Evolutionary conservation across 2,888 invertebrate species (phyloP), one percentile per base, ranked within the genome.

Genomic region (Apotomis capreana): DNA sequence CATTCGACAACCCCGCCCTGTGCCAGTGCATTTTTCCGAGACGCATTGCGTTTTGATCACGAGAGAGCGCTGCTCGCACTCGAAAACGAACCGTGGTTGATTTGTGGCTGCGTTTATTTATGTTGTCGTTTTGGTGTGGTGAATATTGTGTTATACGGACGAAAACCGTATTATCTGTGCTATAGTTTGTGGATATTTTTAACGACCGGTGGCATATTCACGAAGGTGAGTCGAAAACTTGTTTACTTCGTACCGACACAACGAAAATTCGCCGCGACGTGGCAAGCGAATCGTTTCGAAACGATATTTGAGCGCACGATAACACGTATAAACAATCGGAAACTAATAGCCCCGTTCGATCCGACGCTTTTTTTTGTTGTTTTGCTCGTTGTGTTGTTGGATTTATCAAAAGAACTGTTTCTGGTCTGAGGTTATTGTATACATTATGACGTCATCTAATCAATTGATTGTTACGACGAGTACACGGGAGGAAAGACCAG

Each of bases 51-150:
- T 88, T 89, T 88, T 85, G 86, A 89, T 87, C 84, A 86, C 88
- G 87, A 89, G 86, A 84, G 71, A 89, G 86, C 83, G 84, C 83
- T 85, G 81, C 80, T 84, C 82, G 84, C 85, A 84, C 80, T 84
- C 82, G 84, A 86, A 84, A 85, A 80, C 85, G 78, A 84, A 83
- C 81, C 78, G 81, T 79, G 78, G 78, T 83, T 83, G 84, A 81
- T 83, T 84, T 83, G 84, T 86, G 87, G 81, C 86, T 86, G 87
- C 88, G 88, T 89, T 91, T 92, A 92, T 92, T 90, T 91, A 91
- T 92, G 92, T 92, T 92, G 90, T 92, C 92, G 89, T 92, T 90
- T 91, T 92, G 89, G 92, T 92, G 92, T 91, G 88, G 92, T 93
- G 92, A 90, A 91, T 91, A 91, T 90, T 90, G 92, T 93, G 93